Base-by-base conservation (phyloP, 2,888 invertebrate genomes). In the Chloroclystis v-ata region DNA sequence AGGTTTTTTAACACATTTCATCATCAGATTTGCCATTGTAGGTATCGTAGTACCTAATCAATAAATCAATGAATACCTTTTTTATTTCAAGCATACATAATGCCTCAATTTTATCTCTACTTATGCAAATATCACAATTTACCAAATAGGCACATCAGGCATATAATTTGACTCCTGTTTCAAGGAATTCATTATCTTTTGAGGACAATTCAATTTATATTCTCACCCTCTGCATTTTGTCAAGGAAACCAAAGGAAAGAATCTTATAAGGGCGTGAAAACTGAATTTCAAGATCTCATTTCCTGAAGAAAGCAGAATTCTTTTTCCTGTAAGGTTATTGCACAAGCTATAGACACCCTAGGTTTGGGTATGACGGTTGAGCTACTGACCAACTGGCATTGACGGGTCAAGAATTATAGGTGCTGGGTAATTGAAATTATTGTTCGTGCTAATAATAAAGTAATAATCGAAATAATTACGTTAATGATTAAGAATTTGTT, bases 201-300 rank as follows among this genome's bases (percentile, higher is more conserved):
- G 35, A 20, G 16, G 11, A 35, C 11, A 35, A 35, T 35, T 20
- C 20, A 35, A 20, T 35, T 35, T 35, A 35, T 35, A 24, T 24
- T 35, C 20, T 11, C 35, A 35, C 35, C 20, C 35, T 33, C 16
- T 20, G 20, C 35, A 24, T 35, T 35, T 35, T 29, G 13, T 20
- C 10, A 39, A 29, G 20, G 11, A 28, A 32, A 41, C 41, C 30
- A 41, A 40, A 32, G 11, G 29, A 29, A 20, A 13, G 26, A 41
- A 41, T 24, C 40, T 20, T 30, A 13, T 24, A 41, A 32, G 30
- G 13, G 40, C 40, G 30, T 41, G 39, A 30, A 41, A 41, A 41
- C 40, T 41, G 40, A 33, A 30, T 42, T 42, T 42, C 26, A 26
- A 26, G 25, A 33, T 33, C 33, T 42, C 25, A 42, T 33, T 42